phyloP scores from a whole-genome alignment of 2,113 vertebrate genomes.

The Scytalopus superciliaris region DNA sequence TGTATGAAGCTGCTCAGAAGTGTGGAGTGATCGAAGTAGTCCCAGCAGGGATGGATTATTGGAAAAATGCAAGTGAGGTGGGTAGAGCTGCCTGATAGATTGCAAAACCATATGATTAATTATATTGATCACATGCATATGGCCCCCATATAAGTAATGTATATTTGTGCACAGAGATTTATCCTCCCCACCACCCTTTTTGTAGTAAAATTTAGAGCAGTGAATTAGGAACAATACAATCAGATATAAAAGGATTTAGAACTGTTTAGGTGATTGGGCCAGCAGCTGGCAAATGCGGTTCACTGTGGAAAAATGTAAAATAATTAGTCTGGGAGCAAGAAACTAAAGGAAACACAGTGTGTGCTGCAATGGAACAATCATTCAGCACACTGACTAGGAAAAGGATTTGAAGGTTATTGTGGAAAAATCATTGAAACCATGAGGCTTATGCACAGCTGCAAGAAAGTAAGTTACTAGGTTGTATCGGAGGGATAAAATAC shows the following conservation, averaged over 20 bases:
- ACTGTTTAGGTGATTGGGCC: constrained; percentile 74
- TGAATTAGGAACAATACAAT: constrained; percentile 47
- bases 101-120: constrained; percentile 67
- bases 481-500: constrained; percentile 71
- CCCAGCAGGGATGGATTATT: constrained; percentile 57
- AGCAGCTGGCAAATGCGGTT: constrained; percentile 76
- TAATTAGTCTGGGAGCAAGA: constrained; percentile 81
- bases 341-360: constrained; percentile 62
- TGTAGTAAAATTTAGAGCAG: constrained; percentile 37
- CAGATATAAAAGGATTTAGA: constrained; percentile 63
- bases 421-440: constrained; percentile 80
- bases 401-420: constrained; percentile 81
- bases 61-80: constrained; percentile 54
- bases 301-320: constrained; percentile 83
- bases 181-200: not conserved
- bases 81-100: constrained; percentile 45
- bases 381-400: constrained; percentile 79
- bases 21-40: constrained; percentile 36
- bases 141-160: constrained; percentile 32
- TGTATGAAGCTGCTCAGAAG: constrained; percentile 41
- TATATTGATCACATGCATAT: constrained; percentile 49
- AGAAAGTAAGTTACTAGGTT: constrained; percentile 75
- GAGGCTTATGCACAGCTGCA: constrained; percentile 80
- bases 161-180: constrained; percentile 47
- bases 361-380: constrained; percentile 73